Conservation (phyloP, 1,140 invertebrate genomes). For the Grapholita molesta region DNA sequence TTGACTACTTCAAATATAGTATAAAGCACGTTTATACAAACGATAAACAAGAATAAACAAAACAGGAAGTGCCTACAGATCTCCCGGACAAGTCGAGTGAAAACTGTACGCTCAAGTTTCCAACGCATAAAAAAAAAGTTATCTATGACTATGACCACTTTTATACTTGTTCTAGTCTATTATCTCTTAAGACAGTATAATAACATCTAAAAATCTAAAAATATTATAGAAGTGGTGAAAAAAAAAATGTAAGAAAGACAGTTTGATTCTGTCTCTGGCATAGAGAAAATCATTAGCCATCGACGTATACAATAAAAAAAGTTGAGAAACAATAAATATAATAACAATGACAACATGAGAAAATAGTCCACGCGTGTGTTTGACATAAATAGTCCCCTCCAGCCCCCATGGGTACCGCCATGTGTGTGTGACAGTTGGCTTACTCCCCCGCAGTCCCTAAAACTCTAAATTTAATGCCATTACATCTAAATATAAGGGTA, state of each 20-base stretch:
- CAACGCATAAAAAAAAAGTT: background rate
- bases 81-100: background rate
- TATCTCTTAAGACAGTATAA: too few relatives aligned
- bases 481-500: background rate
- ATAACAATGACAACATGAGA: background rate
- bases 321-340: background rate
- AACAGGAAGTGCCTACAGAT: constrained; percentile 1
- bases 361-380: background rate
- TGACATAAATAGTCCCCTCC: background rate
- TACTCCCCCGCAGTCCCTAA: background rate
- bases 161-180: background rate
- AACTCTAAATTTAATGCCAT: background rate
- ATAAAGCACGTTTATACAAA: background rate
- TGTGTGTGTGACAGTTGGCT: background rate
- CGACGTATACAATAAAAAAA: too few relatives aligned
- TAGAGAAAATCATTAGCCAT: too few relatives aligned
- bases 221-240: too few relatives aligned
- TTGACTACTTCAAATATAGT: background rate
- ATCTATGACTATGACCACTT: background rate
- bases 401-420: background rate
- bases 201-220: too few relatives aligned
- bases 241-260: too few relatives aligned
- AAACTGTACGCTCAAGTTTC: background rate
- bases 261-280: too few relatives aligned
- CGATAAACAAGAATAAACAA: background rate